Percentiles rank a stretch among this genome's conserved stretches.
phyloP scores from a whole-genome alignment of 2,797 vertebrate species.

The Leucoraja ocellata region DNA sequence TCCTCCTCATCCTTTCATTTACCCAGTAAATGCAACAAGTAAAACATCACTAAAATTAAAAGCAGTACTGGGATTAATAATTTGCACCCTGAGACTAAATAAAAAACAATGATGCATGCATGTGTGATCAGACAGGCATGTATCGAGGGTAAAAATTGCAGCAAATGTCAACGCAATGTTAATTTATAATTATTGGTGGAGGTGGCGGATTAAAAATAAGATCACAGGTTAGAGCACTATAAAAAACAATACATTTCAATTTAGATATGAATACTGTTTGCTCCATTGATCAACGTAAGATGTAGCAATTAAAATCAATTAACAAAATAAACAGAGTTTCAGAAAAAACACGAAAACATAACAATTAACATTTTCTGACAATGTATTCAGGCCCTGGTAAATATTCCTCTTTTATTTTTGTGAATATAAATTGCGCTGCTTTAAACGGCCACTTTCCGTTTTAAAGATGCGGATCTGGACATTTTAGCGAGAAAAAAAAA shows the following conservation, averaged over 20 bases:
- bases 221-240: background rate
- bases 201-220: background rate
- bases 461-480: background rate
- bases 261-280: conserved; percentile 21
- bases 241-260: background rate
- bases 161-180: background rate
- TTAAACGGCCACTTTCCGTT: background rate
- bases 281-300: background rate
- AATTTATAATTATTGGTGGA: background rate
- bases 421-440: background rate
- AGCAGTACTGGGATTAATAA: background rate
- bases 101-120: background rate
- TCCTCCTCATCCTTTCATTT: background rate
- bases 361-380: background rate
- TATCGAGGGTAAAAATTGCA: background rate
- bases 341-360: background rate
- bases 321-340: background rate
- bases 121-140: background rate
- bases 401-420: background rate
- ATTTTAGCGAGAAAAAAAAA: background rate
- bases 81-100: background rate
- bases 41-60: background rate
- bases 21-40: conserved; percentile 11
- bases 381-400: background rate
- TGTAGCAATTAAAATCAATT: background rate